Evolutionary conservation across 2,888 invertebrate genomes (phyloP).

Genomic region (Eustalomyia histrio): DNA sequence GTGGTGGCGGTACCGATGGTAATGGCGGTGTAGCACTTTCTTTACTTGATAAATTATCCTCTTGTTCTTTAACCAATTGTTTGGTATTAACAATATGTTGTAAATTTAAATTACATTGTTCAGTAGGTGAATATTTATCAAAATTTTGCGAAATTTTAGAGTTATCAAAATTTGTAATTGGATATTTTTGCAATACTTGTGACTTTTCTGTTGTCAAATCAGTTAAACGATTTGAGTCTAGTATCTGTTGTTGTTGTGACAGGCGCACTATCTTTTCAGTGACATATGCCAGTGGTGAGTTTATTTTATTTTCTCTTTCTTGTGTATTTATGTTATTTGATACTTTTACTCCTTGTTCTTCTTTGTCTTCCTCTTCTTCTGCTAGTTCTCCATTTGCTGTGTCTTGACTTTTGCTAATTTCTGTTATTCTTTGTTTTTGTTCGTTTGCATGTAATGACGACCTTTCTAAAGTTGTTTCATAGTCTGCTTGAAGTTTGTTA

Average conservation of each 20-base stretch:
- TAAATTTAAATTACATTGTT: slow-evolving; percentile 58
- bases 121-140: slow-evolving; percentile 33
- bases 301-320: slow-evolving; percentile 30
- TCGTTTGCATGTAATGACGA: slow-evolving; percentile 50
- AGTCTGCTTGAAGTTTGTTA: slow-evolving; percentile 64
- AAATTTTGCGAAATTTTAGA: slow-evolving; percentile 16
- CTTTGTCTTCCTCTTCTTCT: slow-evolving; percentile 19
- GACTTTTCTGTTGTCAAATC: slow-evolving; percentile 25
- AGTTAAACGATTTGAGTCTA: slow-evolving; percentile 11
- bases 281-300: slow-evolving; percentile 66
- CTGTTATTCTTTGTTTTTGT: slow-evolving; percentile 31
- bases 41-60: slow-evolving; percentile 12
- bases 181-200: slow-evolving; percentile 52
- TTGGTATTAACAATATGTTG: slow-evolving; percentile 66
- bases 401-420: slow-evolving; percentile 40
- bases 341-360: slow-evolving; percentile 4
- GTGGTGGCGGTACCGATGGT: neutral
- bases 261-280: slow-evolving; percentile 66
- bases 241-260: slow-evolving; percentile 57
- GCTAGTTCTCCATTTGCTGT: slow-evolving; percentile 30
- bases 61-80: slow-evolving; percentile 39
- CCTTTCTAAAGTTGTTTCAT: slow-evolving; percentile 64
- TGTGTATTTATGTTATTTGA: slow-evolving; percentile 2
- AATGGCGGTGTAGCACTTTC: slow-evolving; percentile 5
- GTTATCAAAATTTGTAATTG: slow-evolving; percentile 10